Evolutionary conservation across 2,113 vertebrate genomes (phyloP), one percentile per base, ranked within the genome.

Genomic region (Halcyon malimbica): DNA sequence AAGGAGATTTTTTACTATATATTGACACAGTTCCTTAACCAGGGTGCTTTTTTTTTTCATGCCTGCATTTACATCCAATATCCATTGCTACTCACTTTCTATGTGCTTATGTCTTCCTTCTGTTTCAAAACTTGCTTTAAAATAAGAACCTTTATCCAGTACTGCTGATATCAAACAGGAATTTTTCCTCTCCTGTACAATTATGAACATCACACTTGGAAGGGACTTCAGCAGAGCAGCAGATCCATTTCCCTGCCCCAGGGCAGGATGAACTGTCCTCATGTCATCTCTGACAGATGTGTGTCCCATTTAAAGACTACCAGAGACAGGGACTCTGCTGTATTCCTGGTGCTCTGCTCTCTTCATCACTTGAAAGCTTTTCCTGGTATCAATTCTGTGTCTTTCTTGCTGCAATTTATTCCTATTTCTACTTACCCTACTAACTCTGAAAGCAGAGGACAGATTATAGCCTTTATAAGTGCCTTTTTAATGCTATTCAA

Each of bases 401-500:
- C 23, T 75, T 81, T 75, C 25, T 37, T 79, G n/a, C 37, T 79
- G 74, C 51, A 94, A 68, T 95, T 92, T 93, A 89, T 94, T 87
- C 81, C 69, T 37, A 0, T 90, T 92, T 84, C 80, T 84, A 75
- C 91, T 70, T 68, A 92, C 14, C 6, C 73, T 60, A 28, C 51
- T 68, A 54, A 74, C 50, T 92, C 33, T 64, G 69, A 83, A 87
- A 91, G 77, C 0, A 0, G 60, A 94, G 64, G 35, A 37, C 50
- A 94, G 71, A 83, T 95, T 93, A 74, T 33, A 17, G 5, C 76
- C 25, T 97, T 88, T 83, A 50, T 64, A 78, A 92, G 51, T 65
- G 62, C 26, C 56, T 89, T 91, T 92, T 94, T 71, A 82, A 91
- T 76, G 69, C 57, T 91, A 84, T 91, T 94, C 74, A 82, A 91